Evolutionary conservation across 1,140 invertebrate species (phyloP), one percentile per base, ranked within the genome.

Genomic region (Goniozus legneri): DNA sequence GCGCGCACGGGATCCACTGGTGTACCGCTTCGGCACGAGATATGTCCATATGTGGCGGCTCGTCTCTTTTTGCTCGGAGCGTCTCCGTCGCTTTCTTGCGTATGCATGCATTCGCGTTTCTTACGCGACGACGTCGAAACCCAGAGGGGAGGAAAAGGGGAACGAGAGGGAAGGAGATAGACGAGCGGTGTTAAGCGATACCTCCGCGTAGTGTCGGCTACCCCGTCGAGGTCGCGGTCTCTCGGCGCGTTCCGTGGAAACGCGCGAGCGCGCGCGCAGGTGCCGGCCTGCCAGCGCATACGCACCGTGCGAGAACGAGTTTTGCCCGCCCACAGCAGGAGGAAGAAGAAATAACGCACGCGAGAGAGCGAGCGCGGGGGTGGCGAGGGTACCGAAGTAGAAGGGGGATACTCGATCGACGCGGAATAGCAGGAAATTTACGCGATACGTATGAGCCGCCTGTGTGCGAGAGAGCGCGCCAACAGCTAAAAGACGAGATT

Each of bases 101-200:
- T n/a, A 31, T 20, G 30, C 16, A 7, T 27, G 24, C 12, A 35
- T 46, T 52, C n/a, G n/a, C n/a, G n/a, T n/a, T 19, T 37, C 44
- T 58, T 47, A 42, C 24, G 36, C 20, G 32, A 24, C n/a, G n/a
- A n/a, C n/a, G n/a, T n/a, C n/a, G n/a, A n/a, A n/a, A n/a, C 24
- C 24, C 10, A 27, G 4, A 27, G 24, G 12, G 32, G 19, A 16
- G 13, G 14, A 48, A 32, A 47, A 33, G 24, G 30, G 30, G 33
- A 24, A 10, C 15, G 32, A 16, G 36, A 27, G 39, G 34, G 18
- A 47, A 33, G 31, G 39, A 50, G 30, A 12, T 34, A 48, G 50
- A 27, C 37, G 37, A 58, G 40, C 32, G 31, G 45, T 63, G 56
- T 62, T 52, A 60, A 55, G 34, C 44, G 54, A 64, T 62, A 62